Percentiles rank a stretch among this genome's conserved stretches.
Conservation (phyloP, 2,797 vertebrate genomes). For the Gymnocypris eckloni region DNA sequence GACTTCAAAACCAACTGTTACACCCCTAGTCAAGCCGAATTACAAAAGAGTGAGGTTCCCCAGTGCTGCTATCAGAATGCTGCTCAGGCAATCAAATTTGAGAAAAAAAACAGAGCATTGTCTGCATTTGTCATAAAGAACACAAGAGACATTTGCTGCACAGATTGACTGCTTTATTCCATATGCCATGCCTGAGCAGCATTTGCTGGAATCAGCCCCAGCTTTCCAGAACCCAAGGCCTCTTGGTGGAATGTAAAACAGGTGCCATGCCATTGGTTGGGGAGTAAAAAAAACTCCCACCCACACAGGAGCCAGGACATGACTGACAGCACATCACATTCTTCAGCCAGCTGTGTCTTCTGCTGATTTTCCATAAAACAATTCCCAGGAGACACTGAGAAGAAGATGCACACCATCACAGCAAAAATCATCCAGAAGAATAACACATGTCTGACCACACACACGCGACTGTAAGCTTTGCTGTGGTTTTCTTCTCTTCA, state of each 20-base stretch:
- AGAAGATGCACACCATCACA: slow-evolving; percentile 24
- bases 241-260: slow-evolving; percentile 78
- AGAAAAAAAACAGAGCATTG: not conserved
- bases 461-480: slow-evolving; percentile 11
- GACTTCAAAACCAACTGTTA: not conserved
- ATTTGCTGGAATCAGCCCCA: slow-evolving; percentile 55
- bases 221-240: slow-evolving; percentile 61
- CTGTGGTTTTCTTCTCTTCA: slow-evolving; percentile 46
- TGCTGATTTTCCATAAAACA: slow-evolving; percentile 67
- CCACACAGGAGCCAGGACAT: slow-evolving; percentile 63
- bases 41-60: not conserved
- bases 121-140: slow-evolving; percentile 35
- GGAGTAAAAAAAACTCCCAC: slow-evolving; percentile 69
- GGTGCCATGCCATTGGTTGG: slow-evolving; percentile 76
- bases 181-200: slow-evolving; percentile 53
- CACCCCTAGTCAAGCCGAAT: too few species aligned
- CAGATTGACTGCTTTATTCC: slow-evolving; percentile 47
- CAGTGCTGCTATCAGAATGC: not conserved
- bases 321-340: slow-evolving; percentile 76
- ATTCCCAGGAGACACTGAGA: slow-evolving; percentile 36
- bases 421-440: slow-evolving; percentile 17
- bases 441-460: slow-evolving; percentile 51
- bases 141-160: not conserved
- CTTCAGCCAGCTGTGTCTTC: slow-evolving; percentile 74
- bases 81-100: not conserved